phyloP scores from a whole-genome alignment of 2,888 invertebrate genomes.

The Hypselothyrea guttata region DNA sequence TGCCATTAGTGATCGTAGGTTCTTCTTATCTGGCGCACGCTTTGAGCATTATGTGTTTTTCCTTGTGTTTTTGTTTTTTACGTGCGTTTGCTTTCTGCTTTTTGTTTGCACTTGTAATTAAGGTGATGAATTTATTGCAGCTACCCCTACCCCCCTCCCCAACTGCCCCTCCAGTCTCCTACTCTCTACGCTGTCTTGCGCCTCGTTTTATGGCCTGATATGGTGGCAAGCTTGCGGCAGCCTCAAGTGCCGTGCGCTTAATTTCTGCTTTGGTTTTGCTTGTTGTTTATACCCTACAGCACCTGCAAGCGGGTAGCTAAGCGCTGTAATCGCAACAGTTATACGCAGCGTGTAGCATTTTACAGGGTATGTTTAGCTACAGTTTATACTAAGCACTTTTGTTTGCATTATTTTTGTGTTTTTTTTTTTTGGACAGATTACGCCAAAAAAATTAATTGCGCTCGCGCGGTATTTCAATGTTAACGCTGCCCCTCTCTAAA shows the following conservation, averaged over 20 bases:
- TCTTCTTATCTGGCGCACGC: conserved; percentile 62
- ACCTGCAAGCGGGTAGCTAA: too few relatives aligned
- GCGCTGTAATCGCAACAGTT: too few relatives aligned
- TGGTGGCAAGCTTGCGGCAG: conserved; percentile 16
- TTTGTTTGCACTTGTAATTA: conserved; percentile 64
- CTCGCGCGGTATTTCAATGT: conserved; percentile 14
- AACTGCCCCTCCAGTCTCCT: background rate
- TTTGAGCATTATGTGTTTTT: conserved; percentile 46
- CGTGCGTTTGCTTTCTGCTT: conserved; percentile 34
- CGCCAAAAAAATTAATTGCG: conserved; percentile 43
- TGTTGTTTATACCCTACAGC: background rate
- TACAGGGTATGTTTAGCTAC: conserved; percentile 7
- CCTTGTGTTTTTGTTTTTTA: conserved; percentile 23
- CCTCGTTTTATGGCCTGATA: conserved; percentile 39
- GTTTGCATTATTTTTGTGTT: conserved; percentile 8
- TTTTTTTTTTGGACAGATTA: conserved; percentile 17
- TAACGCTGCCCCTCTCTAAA: too few relatives aligned
- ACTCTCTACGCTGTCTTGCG: conserved; percentile 1
- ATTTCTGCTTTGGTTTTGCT: conserved; percentile 43
- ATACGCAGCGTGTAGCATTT: too few relatives aligned
- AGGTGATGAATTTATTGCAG: conserved; percentile 70
- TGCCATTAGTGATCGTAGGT: conserved; percentile 60
- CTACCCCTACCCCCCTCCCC: background rate
- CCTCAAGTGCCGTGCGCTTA: conserved; percentile 49
- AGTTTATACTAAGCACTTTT: background rate